Evolutionary conservation across 2,888 invertebrate genomes (phyloP).

Genomic region (Pseudococcus longispinus): DNA sequence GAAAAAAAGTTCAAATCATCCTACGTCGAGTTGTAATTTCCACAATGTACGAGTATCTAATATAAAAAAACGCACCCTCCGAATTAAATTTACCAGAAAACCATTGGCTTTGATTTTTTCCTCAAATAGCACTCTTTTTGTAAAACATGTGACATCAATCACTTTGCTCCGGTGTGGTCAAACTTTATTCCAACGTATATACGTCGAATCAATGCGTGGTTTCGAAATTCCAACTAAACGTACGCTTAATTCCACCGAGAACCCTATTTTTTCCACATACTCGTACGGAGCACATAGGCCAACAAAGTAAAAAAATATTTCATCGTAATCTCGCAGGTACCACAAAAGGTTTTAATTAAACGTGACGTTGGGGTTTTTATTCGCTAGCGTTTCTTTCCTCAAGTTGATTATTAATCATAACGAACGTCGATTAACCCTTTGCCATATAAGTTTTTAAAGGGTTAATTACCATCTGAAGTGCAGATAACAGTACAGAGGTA

Average conservation of each 20-base stretch:
- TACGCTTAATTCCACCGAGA: neutral
- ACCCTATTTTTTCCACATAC: neutral
- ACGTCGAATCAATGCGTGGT: neutral
- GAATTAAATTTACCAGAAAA: slow-evolving; percentile 37
- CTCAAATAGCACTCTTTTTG: neutral
- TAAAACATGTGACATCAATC: slow-evolving; percentile 9
- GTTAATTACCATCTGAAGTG: neutral
- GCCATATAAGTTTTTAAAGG: neutral
- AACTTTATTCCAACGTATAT: neutral
- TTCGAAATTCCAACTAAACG: slow-evolving; percentile 10
- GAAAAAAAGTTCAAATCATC: slow-evolving; percentile 14
- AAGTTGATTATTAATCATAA: neutral
- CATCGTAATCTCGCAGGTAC: neutral
- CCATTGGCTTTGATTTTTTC: neutral
- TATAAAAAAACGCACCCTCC: neutral
- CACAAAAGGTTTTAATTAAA: slow-evolving; percentile 24
- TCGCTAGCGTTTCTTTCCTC: neutral
- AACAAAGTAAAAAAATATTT: neutral
- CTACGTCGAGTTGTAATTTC: neutral
- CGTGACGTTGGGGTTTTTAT: neutral
- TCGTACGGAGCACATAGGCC: neutral
- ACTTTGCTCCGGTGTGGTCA: neutral
- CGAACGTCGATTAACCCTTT: neutral
- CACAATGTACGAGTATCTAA: neutral
- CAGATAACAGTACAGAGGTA: neutral